phyloP scores from a whole-genome alignment of 2,797 vertebrate species.

The Hyperoplus lanceolatus region DNA sequence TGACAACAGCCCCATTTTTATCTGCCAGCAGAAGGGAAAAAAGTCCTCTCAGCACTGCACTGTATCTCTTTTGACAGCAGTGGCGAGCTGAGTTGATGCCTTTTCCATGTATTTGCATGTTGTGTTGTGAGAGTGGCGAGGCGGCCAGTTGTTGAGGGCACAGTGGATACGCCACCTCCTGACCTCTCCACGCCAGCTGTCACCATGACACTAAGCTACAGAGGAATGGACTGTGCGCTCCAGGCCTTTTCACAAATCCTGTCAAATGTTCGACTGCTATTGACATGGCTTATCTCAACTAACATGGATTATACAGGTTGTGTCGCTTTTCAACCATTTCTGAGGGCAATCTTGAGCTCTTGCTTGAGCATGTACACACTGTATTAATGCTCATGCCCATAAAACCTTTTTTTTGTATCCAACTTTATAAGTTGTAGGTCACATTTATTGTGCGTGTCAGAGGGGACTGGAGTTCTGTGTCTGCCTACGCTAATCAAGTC shows the following conservation, averaged over 20 bases:
- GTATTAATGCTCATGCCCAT: constrained; percentile 67
- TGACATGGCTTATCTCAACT: constrained; percentile 87
- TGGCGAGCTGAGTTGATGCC: constrained; percentile 63
- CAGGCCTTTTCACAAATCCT: constrained; percentile 84
- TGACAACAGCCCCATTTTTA: constrained; percentile 89
- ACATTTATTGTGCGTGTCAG: constrained; percentile 44
- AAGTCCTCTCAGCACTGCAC: constrained; percentile 48
- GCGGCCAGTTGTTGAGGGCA: constrained; percentile 71
- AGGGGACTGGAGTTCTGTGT: constrained; percentile 41
- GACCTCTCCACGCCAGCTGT: constrained; percentile 86
- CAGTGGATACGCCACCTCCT: constrained; percentile 78
- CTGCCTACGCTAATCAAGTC: constrained; percentile 47
- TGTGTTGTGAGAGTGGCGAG: constrained; percentile 59
- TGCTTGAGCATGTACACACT: constrained; percentile 66
- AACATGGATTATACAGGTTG: constrained; percentile 83
- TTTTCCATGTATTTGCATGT: constrained; percentile 76
- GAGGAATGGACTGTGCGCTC: constrained; percentile 82
- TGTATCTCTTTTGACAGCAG: constrained; percentile 74
- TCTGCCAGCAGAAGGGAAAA: constrained; percentile 58
- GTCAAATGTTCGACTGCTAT: constrained; percentile 86
- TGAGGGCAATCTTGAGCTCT: constrained; percentile 65
- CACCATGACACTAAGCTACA: constrained; percentile 85
- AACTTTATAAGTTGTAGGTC: constrained; percentile 60
- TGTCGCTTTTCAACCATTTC: constrained; percentile 78
- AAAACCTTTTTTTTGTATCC: constrained; percentile 58